phyloP scores from a whole-genome alignment of 2,888 invertebrate species.

The Andrena camellia region DNA sequence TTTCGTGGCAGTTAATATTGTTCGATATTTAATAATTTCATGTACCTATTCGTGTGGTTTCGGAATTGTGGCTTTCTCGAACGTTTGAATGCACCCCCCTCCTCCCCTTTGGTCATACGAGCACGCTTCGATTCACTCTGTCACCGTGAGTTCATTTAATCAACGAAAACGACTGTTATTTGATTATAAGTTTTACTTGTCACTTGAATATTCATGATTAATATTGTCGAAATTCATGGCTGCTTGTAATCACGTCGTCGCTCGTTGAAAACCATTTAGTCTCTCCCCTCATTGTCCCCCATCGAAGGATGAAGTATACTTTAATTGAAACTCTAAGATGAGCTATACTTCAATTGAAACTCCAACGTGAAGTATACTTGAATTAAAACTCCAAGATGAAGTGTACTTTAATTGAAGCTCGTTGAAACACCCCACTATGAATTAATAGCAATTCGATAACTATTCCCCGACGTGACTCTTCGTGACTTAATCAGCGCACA shows the following conservation, averaged over 20 bases:
- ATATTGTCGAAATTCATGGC: background rate
- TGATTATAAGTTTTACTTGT: no score
- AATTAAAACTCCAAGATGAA: slow-evolving; percentile 1
- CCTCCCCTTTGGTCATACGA: slow-evolving; percentile 5
- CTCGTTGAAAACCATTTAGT: slow-evolving; percentile 15
- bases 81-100: slow-evolving; percentile 27
- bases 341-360: slow-evolving; percentile 40
- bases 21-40: slow-evolving; percentile 7
- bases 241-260: slow-evolving; percentile 14
- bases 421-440: slow-evolving; percentile 10
- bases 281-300: background rate
- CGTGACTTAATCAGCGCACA: slow-evolving; percentile 31
- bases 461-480: background rate
- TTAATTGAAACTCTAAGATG: background rate
- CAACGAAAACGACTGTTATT: background rate
- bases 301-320: background rate
- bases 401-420: slow-evolving; percentile 38
- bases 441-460: slow-evolving; percentile 42
- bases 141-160: slow-evolving; percentile 16
- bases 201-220: no score
- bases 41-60: slow-evolving; percentile 13
- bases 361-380: background rate
- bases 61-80: slow-evolving; percentile 37
- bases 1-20: slow-evolving; percentile 43
- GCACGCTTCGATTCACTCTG: slow-evolving; percentile 44